phyloP scores from a whole-genome alignment of 2,888 invertebrate species.

The Operophtera brumata region DNA sequence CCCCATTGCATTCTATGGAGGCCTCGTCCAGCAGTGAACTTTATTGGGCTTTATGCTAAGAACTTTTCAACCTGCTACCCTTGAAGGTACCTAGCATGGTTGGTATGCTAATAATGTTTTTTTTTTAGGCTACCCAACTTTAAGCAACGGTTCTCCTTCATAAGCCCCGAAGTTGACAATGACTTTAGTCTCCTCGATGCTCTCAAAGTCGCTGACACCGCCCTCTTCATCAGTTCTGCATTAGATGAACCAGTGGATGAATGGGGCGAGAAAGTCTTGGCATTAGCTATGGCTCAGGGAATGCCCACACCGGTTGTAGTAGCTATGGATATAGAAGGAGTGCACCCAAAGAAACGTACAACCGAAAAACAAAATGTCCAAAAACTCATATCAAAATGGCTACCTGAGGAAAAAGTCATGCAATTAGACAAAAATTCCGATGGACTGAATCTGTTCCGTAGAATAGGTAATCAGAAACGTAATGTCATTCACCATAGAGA shows the following conservation, averaged over 20 bases:
- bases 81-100: too few species aligned
- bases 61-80: too few species aligned
- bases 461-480: constrained; percentile 91
- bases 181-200: constrained; percentile 88
- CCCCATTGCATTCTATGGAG: too few species aligned
- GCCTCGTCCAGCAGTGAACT: too few species aligned
- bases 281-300: constrained; percentile 89
- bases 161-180: constrained; percentile 86
- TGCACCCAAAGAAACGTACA: constrained; percentile 86
- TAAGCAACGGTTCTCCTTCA: constrained; percentile 92
- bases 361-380: constrained; percentile 85
- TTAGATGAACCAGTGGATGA: constrained; percentile 87
- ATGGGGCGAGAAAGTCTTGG: constrained; percentile 89
- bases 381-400: constrained; percentile 83
- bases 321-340: constrained; percentile 86
- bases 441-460: constrained; percentile 83
- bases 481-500: constrained; percentile 86
- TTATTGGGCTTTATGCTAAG: too few species aligned
- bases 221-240: constrained; percentile 89
- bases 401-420: constrained; percentile 91
- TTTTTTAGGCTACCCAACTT: constrained; percentile 88
- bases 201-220: constrained; percentile 93
- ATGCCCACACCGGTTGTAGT: constrained; percentile 89
- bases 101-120: not conserved
- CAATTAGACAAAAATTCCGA: constrained; percentile 88